Base-by-base conservation (phyloP, 1,140 invertebrate species). In the Leptonema lineaticorne region DNA sequence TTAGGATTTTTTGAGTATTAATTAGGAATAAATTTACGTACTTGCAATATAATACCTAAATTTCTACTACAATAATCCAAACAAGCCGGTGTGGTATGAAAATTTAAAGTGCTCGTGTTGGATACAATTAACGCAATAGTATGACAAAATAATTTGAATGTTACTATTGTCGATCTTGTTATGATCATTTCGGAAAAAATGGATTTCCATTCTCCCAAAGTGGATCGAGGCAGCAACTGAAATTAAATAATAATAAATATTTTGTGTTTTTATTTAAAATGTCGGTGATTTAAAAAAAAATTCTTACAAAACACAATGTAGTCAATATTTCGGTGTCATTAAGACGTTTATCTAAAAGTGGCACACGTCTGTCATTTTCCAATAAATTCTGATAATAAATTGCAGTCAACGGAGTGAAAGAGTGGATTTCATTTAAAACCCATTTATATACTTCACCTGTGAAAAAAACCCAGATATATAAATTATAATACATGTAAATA, bases 51-150 rank as follows among this genome's bases (percentile, higher is more conserved):
- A 22, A 45, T 62, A 6, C 62, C 67, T 29, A 53, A 27, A 67
- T 72, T 72, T 6, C 57, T 56, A 48, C 67, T 67, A 18, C 70
- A 72, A 30, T 67, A 16, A n/a, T 69, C 67, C n/a, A 72, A 28
- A 48, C 70, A 72, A 16, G 63, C 45, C 16, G 62, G 63, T 8
- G 70, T 28, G 27, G 50, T 69, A 11, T 50, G 48, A 24, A 26
- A 37, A 9, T 63, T 67, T 14, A 67, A 33, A 57, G 57, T 56
- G 2, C 53, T 27, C 8, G 63, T 22, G 28, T 22, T 63, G 1
- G 24, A 20, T 9, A n/a, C 18, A 50, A 72, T 63, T 7, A 46
- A 48, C 22, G 66, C 63, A n/a, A 72, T n/a, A 6, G 68, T 30
- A 30, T 28, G 26, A 37, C 63, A 67, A 48, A 72, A 53, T 16